Conservation (phyloP, 2,888 invertebrate genomes). For the Hirtodrosophila trivittata region DNA sequence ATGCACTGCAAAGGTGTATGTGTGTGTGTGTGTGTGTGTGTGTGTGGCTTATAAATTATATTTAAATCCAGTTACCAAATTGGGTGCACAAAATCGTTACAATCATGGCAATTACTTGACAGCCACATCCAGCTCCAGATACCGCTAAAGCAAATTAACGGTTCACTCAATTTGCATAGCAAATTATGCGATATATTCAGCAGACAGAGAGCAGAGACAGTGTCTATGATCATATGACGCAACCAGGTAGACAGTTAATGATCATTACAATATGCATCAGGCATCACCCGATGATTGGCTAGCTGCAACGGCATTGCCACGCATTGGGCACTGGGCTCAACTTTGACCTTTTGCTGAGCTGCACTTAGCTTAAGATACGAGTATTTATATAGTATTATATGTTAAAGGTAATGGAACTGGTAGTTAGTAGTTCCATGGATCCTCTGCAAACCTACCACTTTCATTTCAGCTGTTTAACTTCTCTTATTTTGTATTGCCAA, state of each 20-base stretch:
- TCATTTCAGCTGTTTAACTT: constrained; percentile 58
- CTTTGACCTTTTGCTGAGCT: constrained; percentile 61
- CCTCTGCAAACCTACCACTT: constrained; percentile 67
- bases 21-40: constrained; percentile 20
- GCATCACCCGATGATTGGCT: constrained; percentile 15
- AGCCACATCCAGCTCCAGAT: not conserved
- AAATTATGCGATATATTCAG: constrained; percentile 79
- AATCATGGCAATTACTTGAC: constrained; percentile 44
- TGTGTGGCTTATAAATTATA: constrained; percentile 68
- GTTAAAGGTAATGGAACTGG: too few relatives aligned
- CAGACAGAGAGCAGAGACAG: constrained; percentile 11
- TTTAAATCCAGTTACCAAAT: constrained; percentile 75
- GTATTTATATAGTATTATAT: constrained; percentile 4
- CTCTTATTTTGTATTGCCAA: constrained; percentile 17
- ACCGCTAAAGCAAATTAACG: constrained; percentile 70
- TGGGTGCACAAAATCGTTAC: constrained; percentile 73
- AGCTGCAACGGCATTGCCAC: constrained; percentile 36
- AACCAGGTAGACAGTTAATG: constrained; percentile 39
- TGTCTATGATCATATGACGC: constrained; percentile 54
- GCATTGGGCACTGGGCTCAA: constrained; percentile 59
- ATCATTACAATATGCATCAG: constrained; percentile 32
- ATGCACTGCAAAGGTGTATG: constrained; percentile 36
- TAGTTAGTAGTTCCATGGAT: constrained; percentile 42
- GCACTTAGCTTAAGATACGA: constrained; percentile 7
- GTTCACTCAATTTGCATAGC: constrained; percentile 78